Percentiles rank a stretch among this genome's conserved stretches.
These are phyloP conservation scores for Orthonyx spaldingii DNA, from an alignment of 2,113 vertebrate genomes.

Conservation along the genomic window DNA sequence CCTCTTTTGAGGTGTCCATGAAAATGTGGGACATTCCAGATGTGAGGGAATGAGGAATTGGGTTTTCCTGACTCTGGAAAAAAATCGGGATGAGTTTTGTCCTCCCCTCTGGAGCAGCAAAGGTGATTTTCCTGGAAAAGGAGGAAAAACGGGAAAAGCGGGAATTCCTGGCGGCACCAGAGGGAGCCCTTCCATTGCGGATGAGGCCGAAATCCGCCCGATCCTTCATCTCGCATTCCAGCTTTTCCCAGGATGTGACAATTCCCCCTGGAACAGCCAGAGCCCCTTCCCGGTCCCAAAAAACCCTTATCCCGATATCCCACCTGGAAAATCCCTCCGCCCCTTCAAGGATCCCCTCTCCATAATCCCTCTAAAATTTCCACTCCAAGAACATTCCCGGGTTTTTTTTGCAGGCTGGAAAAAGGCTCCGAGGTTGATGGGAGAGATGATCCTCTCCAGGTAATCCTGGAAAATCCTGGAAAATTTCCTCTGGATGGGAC, in stretches of 20 bases:
- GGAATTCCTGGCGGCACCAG: neutral
- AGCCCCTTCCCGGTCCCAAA: neutral
- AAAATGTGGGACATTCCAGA: neutral
- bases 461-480: neutral
- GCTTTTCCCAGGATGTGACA: neutral
- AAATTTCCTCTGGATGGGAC: rapidly evolving
- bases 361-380: neutral
- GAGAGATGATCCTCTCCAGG: neutral
- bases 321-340: neutral
- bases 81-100: neutral
- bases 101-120: neutral
- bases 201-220: neutral
- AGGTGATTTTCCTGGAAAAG: neutral
- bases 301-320: neutral
- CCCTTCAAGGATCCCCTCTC: neutral
- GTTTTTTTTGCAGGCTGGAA: neutral
- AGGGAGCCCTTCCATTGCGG: constrained; percentile 59
- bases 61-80: neutral
- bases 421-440: neutral
- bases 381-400: neutral
- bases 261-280: neutral
- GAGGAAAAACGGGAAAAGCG: neutral
- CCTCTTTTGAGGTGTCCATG: too few relatives aligned
- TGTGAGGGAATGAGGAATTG: rapidly evolving
- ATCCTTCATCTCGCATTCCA: neutral